phyloP scores from a whole-genome alignment of 2,797 vertebrate species.

The Trachurus trachurus region DNA sequence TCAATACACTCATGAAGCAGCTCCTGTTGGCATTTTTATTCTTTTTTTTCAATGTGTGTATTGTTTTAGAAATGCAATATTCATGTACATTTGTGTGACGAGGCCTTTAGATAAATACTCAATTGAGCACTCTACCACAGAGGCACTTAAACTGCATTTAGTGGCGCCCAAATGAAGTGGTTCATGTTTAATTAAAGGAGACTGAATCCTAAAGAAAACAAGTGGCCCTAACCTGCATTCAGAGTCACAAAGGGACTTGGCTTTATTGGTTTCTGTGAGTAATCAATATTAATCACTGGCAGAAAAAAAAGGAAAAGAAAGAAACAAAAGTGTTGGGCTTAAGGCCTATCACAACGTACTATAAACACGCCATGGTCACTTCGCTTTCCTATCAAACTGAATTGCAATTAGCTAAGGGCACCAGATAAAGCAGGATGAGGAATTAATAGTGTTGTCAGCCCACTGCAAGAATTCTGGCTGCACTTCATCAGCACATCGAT shows the following conservation, averaged over 20 bases:
- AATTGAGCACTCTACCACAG: conserved; percentile 9
- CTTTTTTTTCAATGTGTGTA: too few species aligned
- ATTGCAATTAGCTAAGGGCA: conserved; percentile 66
- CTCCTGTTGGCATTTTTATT: background rate
- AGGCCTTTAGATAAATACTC: conserved; percentile 19
- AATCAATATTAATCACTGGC: conserved; percentile 81
- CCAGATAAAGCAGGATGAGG: conserved; percentile 55
- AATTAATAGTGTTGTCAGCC: conserved; percentile 67
- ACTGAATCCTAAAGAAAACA: conserved; percentile 62
- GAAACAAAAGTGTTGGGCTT: conserved; percentile 35
- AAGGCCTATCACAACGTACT: conserved; percentile 31
- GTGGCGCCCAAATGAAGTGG: conserved; percentile 26
- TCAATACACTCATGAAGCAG: conserved; percentile 24
- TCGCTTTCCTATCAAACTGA: conserved; percentile 71
- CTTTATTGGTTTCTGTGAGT: conserved; percentile 63
- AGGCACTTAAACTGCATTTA: conserved; percentile 32
- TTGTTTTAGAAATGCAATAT: background rate
- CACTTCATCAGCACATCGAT: conserved; percentile 60
- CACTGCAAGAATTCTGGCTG: conserved; percentile 33
- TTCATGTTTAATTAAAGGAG: conserved; percentile 67
- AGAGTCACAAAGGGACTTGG: conserved; percentile 57
- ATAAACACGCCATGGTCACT: conserved; percentile 59
- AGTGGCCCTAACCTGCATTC: conserved; percentile 61
- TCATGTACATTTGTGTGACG: background rate
- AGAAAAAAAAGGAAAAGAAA: conserved; percentile 6